These are phyloP conservation scores for Cervus canadensis DNA, from an alignment of 2,113 vertebrate genomes.

Conservation along the genomic window DNA sequence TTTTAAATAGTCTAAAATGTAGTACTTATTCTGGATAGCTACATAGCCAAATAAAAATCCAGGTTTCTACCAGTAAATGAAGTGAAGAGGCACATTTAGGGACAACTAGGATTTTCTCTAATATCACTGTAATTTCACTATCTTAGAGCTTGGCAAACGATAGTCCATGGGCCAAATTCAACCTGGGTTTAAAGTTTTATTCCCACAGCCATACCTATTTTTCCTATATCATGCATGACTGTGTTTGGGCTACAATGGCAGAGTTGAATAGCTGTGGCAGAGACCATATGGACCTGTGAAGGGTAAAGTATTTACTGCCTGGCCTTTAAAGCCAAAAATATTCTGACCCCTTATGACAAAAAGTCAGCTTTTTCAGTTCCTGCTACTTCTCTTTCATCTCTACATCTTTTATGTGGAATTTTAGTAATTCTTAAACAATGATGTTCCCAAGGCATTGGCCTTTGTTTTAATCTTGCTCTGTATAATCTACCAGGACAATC, in stretches of 20 bases:
- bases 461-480: neutral
- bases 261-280: neutral
- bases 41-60: neutral
- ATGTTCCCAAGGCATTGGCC: neutral
- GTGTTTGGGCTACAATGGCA: neutral
- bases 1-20: neutral
- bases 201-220: neutral
- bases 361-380: neutral
- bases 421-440: neutral
- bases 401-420: neutral
- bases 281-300: neutral
- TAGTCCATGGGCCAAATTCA: neutral
- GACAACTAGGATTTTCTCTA: neutral
- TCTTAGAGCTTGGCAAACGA: neutral
- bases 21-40: neutral
- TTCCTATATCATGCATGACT: neutral
- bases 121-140: neutral
- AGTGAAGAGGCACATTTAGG: neutral
- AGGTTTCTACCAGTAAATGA: neutral
- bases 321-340: neutral
- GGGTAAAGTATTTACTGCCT: neutral
- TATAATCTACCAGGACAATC: neutral
- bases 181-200: neutral
- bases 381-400: neutral
- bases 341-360: neutral